phyloP scores from a whole-genome alignment of 2,113 vertebrate genomes.

The Heterocephalus glaber region DNA sequence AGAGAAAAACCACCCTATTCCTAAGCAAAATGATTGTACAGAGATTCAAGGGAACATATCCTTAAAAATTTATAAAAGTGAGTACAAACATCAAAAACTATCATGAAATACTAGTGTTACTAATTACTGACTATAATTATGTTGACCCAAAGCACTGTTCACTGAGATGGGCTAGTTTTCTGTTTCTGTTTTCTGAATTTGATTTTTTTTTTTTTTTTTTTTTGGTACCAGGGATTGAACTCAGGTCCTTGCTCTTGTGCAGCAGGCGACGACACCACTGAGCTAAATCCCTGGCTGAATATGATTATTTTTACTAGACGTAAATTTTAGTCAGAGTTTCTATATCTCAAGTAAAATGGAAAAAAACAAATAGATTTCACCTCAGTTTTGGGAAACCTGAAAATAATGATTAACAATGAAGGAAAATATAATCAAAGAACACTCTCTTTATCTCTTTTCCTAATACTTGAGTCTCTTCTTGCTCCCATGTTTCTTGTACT shows the following conservation, averaged over 20 bases:
- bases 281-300: background rate
- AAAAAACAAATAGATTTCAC: background rate
- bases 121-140: conserved; percentile 1
- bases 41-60: background rate
- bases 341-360: background rate
- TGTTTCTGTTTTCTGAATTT: background rate
- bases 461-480: conserved; percentile 3
- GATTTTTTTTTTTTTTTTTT: no score
- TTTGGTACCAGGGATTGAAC: no score
- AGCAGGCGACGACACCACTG: no score
- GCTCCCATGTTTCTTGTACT: background rate
- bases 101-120: background rate
- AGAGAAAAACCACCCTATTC: background rate
- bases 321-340: background rate
- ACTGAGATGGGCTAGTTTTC: background rate
- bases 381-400: background rate
- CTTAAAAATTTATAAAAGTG: conserved; percentile 13
- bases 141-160: background rate
- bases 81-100: background rate
- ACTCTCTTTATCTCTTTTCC: background rate
- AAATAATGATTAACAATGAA: background rate
- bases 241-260: no score
- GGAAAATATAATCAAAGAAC: background rate
- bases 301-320: background rate
- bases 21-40: background rate